phyloP scores from a whole-genome alignment of 1,140 invertebrate species.

The Drosophila sturtevanti region DNA sequence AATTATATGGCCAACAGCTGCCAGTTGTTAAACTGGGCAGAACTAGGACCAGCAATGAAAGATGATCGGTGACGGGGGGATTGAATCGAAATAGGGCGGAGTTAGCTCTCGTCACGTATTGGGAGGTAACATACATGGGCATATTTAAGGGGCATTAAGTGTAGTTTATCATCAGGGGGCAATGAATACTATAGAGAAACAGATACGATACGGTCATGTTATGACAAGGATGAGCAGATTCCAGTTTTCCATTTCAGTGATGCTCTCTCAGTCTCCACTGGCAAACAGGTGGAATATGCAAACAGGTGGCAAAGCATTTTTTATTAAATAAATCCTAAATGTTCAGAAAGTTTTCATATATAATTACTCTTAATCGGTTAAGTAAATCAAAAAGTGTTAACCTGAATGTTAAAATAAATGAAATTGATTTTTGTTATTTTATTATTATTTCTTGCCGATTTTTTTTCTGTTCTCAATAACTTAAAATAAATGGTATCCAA shows the following conservation, averaged over 20 bases:
- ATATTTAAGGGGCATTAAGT: slow-evolving; percentile 75
- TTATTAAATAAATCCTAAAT: no score
- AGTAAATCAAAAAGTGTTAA: no score
- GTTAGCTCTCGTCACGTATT: slow-evolving; percentile 66
- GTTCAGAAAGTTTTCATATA: no score
- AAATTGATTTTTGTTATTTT: no score
- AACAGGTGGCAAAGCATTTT: no score
- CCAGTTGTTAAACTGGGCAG: slow-evolving; percentile 2
- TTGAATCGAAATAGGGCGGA: not conserved
- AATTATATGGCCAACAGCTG: slow-evolving; percentile 61
- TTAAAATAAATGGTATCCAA: no score
- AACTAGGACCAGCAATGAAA: not conserved
- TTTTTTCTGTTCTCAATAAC: no score
- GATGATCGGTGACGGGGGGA: not conserved
- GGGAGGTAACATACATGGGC: slow-evolving; percentile 68
- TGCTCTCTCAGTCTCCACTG: not conserved
- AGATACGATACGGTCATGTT: slow-evolving; percentile 54
- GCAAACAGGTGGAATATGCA: not conserved
- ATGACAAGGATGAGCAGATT: slow-evolving; percentile 52
- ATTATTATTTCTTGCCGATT: no score
- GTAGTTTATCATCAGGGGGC: slow-evolving; percentile 65
- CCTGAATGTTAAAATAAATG: no score
- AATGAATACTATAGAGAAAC: slow-evolving; percentile 28
- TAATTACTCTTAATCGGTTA: no score
- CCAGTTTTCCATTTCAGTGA: not conserved